Conservation (phyloP, 2,797 vertebrate genomes). For the Chloroceryle amazona region DNA sequence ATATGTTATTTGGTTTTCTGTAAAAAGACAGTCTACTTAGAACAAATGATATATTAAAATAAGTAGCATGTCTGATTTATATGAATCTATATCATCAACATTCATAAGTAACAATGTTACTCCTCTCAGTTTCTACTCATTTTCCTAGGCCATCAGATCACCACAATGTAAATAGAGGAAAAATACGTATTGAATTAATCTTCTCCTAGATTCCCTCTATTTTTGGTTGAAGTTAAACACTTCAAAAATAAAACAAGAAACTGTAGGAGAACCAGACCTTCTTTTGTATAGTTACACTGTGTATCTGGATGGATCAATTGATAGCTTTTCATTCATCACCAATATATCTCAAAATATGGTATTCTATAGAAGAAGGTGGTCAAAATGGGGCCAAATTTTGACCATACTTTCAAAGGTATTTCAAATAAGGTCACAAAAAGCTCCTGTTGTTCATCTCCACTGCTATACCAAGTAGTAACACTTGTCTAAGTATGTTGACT, state of each 20-base stretch:
- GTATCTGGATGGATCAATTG: not conserved
- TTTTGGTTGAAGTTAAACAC: not conserved
- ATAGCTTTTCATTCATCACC: not conserved
- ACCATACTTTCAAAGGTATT: not conserved
- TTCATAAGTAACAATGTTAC: not conserved
- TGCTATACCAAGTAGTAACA: not conserved
- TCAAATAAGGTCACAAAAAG: not conserved
- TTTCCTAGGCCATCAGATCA: not conserved
- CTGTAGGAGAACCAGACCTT: not conserved
- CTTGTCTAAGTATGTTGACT: not conserved
- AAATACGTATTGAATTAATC: not conserved
- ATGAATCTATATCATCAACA: not conserved
- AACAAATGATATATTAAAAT: not conserved
- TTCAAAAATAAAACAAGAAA: not conserved
- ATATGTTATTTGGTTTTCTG: not conserved
- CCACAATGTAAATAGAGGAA: not conserved
- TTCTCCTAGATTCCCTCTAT: not conserved
- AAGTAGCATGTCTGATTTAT: slow-evolving; percentile 29
- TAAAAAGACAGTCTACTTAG: not conserved
- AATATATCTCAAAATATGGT: not conserved
- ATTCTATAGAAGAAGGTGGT: not conserved
- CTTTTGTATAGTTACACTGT: not conserved
- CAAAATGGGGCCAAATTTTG: not conserved
- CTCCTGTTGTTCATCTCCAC: not conserved
- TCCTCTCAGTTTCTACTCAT: not conserved